Evolutionary conservation across 1,140 invertebrate species (phyloP).

Genomic region (Medauroidea extradentata): DNA sequence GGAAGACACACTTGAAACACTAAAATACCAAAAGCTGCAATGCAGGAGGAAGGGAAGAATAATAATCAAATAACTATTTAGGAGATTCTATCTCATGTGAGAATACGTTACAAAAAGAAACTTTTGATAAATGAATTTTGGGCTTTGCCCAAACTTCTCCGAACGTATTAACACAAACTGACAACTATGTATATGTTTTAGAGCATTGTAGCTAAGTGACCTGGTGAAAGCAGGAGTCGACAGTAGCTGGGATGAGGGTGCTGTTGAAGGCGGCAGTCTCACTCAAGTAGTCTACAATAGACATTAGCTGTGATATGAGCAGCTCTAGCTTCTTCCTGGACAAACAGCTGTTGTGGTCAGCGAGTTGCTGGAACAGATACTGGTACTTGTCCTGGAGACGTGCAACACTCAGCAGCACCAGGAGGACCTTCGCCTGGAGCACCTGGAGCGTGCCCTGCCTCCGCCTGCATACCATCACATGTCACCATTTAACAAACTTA

Average conservation of each 20-base stretch:
- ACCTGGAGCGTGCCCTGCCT: constrained; percentile 47
- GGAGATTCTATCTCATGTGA: no score
- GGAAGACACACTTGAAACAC: no score
- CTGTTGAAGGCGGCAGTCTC: constrained; percentile 50
- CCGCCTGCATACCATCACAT: constrained; percentile 26
- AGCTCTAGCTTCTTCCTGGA: constrained; percentile 50
- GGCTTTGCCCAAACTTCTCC: background rate
- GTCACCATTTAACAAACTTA: no score
- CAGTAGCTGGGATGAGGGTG: constrained; percentile 48
- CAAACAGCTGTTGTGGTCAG: constrained; percentile 62
- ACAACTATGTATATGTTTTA: background rate
- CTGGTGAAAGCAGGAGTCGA: constrained; percentile 58
- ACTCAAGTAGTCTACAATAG: constrained; percentile 53
- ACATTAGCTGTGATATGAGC: constrained; percentile 50
- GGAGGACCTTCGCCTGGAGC: constrained; percentile 53
- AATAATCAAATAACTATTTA: no score
- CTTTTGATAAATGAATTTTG: no score
- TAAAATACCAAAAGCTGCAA: no score
- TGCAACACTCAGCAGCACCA: constrained; percentile 56
- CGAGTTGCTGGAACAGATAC: constrained; percentile 56
- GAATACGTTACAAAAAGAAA: no score
- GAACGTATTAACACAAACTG: background rate
- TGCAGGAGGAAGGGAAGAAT: no score
- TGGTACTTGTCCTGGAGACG: constrained; percentile 58
- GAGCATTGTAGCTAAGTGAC: constrained; percentile 40